A percentile compares a stretch with the other conserved stretches of the same genome.
phyloP scores from a whole-genome alignment of 2,888 invertebrate genomes.

The Aleiodes testaceus region DNA sequence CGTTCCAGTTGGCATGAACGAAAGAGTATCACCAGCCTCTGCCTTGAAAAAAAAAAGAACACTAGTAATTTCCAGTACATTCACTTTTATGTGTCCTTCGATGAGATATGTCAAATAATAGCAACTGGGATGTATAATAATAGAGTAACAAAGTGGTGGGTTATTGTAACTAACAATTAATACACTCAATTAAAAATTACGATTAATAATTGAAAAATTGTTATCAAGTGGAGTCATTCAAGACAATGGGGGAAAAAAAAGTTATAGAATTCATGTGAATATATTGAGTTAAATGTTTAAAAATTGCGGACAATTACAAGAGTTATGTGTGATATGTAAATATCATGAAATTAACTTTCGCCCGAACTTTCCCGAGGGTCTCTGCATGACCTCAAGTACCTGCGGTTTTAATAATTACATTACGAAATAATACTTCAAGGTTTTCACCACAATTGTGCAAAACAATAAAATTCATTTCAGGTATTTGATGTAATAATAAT shows the following conservation, averaged over 20 bases:
- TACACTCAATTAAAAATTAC: not conserved
- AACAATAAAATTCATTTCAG: not conserved
- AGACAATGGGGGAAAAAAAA: no score
- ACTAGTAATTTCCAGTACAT: constrained; percentile 28
- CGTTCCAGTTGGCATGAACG: constrained; percentile 21
- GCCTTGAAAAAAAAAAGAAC: constrained; percentile 20
- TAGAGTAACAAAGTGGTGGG: not conserved
- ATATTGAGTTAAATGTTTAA: not conserved
- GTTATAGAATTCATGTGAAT: not conserved
- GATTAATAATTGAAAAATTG: no score
- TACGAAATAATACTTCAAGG: constrained; percentile 15
- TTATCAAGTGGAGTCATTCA: no score
- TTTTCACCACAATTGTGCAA: constrained; percentile 15
- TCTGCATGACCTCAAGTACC: constrained; percentile 1
- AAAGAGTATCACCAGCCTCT: constrained; percentile 22
- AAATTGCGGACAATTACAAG: not conserved
- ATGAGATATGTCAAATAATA: constrained; percentile 27
- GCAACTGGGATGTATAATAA: not conserved
- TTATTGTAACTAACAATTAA: not conserved
- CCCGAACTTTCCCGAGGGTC: constrained; percentile 18
- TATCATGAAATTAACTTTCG: constrained; percentile 9
- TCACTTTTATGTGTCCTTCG: constrained; percentile 46
- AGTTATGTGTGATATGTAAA: not conserved
- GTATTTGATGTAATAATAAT: not conserved
- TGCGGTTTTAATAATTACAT: constrained; percentile 9